Conservation (phyloP, 2,113 vertebrate species). For the Mohoua ochrocephala region DNA sequence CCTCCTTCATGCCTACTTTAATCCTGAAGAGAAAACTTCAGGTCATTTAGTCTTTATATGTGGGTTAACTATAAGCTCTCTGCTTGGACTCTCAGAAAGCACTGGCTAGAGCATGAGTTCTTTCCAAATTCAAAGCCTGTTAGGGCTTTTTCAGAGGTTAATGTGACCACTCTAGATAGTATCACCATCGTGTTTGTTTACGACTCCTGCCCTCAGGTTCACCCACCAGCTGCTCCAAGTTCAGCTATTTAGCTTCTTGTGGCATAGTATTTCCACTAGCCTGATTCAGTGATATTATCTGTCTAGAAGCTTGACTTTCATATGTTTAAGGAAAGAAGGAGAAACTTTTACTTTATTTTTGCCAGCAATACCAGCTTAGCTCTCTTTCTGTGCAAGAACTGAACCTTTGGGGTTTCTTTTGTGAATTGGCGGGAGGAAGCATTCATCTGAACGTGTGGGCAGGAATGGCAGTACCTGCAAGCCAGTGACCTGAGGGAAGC, state of each 20-base stretch:
- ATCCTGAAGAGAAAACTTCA: neutral
- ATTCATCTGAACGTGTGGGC: fast-evolving
- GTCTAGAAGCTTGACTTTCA: neutral
- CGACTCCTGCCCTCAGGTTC: neutral
- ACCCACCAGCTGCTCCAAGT: neutral
- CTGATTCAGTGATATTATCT: neutral
- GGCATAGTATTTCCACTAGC: neutral
- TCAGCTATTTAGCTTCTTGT: neutral
- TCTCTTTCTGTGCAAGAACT: neutral
- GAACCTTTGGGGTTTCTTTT: neutral
- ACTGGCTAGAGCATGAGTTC: neutral
- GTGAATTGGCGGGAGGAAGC: neutral
- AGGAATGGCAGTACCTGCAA: neutral
- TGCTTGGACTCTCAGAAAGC: neutral
- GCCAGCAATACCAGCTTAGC: neutral
- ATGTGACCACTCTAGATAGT: neutral
- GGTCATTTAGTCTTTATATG: neutral
- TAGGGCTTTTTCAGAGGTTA: neutral
- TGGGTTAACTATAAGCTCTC: neutral
- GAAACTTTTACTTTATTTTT: neutral
- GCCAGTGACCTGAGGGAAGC: neutral
- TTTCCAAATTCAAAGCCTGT: neutral
- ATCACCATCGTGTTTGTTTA: neutral
- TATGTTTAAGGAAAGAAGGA: neutral
- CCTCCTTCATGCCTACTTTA: neutral